Conservation (phyloP, 2,797 vertebrate species). For the Emydoidea blandingii region DNA sequence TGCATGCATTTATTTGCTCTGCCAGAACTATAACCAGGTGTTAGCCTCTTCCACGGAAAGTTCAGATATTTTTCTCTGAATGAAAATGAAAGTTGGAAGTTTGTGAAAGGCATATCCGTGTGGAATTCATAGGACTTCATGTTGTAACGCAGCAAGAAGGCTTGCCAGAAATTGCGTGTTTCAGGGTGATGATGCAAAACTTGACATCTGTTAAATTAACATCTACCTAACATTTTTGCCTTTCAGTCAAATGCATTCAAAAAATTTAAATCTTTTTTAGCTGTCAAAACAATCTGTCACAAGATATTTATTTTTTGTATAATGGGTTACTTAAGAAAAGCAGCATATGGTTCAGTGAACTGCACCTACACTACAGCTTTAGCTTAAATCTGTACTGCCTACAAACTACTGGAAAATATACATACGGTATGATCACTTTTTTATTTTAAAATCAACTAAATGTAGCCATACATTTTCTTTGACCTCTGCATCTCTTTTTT, state of each 20-base stretch:
- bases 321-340: slow-evolving; percentile 82
- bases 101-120: slow-evolving; percentile 71
- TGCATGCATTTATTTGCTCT: slow-evolving; percentile 58
- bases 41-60: slow-evolving; percentile 68
- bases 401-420: slow-evolving; percentile 28
- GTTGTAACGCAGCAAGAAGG: slow-evolving; percentile 75
- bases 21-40: slow-evolving; percentile 75
- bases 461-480: neutral
- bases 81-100: slow-evolving; percentile 76
- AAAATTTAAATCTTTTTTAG: slow-evolving; percentile 76
- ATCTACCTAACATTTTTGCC: slow-evolving; percentile 83
- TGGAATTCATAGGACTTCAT: slow-evolving; percentile 75
- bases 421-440: neutral
- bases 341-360: slow-evolving; percentile 70
- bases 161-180: slow-evolving; percentile 82
- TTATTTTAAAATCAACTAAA: neutral
- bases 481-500: neutral
- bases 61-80: slow-evolving; percentile 75
- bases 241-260: slow-evolving; percentile 82
- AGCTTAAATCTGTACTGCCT: slow-evolving; percentile 1
- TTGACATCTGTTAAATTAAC: slow-evolving; percentile 87
- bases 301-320: slow-evolving; percentile 79
- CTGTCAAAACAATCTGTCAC: slow-evolving; percentile 85
- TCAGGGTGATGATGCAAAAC: slow-evolving; percentile 82
- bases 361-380: slow-evolving; percentile 61